Percentiles rank a stretch among this genome's conserved stretches.
phyloP scores from a whole-genome alignment of 2,888 invertebrate genomes.

The Sarcophaga variegata region DNA sequence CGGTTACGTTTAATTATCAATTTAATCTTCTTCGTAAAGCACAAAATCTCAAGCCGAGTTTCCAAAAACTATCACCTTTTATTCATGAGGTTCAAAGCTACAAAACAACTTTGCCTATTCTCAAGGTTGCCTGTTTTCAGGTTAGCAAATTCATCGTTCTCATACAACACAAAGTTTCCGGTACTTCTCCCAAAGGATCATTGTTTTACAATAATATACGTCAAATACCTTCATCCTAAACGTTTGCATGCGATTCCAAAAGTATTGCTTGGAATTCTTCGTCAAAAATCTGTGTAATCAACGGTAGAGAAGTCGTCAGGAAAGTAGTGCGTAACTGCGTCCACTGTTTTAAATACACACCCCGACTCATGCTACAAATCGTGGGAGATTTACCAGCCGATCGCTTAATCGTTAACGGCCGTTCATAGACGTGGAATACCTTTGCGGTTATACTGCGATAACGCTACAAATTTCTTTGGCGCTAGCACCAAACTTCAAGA shows the following conservation, averaged over 20 bases:
- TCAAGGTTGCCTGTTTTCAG: conserved; percentile 73
- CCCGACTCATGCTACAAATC: conserved; percentile 51
- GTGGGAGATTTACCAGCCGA: conserved; percentile 45
- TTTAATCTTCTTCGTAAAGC: conserved; percentile 43
- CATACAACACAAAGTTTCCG: background rate
- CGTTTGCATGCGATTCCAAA: conserved; percentile 41
- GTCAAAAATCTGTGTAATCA: conserved; percentile 57
- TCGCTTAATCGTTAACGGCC: conserved; percentile 14
- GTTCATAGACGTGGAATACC: background rate
- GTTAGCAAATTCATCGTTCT: conserved; percentile 30
- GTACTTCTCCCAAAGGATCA: no score
- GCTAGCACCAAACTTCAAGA: no score
- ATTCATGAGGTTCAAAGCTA: background rate
- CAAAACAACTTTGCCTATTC: background rate
- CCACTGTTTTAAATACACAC: conserved; percentile 42
- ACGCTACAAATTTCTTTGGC: no score
- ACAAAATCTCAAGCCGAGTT: background rate
- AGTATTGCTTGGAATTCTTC: conserved; percentile 58
- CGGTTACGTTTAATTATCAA: background rate
- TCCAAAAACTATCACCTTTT: background rate
- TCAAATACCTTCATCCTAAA: background rate
- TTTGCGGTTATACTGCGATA: no score
- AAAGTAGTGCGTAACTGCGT: conserved; percentile 54
- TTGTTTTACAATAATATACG: background rate
- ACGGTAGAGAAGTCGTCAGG: conserved; percentile 30